Conservation (phyloP, 2,113 vertebrate genomes). For the Rousettus leschenaultii region DNA sequence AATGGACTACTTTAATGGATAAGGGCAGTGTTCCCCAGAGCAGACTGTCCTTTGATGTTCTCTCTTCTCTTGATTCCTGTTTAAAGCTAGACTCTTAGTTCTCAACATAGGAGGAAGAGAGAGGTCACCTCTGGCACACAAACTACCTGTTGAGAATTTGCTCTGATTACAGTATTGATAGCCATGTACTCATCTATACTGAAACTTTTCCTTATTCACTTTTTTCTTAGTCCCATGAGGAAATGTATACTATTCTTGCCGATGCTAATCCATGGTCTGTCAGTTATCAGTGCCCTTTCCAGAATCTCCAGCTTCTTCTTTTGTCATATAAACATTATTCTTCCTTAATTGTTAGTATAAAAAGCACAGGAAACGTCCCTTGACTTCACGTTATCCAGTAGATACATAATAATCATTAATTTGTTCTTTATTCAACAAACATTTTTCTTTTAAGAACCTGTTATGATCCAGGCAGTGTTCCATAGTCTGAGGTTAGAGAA, state of each 20-base stretch:
- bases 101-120: neutral
- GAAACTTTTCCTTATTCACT: neutral
- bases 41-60: neutral
- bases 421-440: neutral
- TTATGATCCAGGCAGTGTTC: neutral
- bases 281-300: neutral
- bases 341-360: neutral
- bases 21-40: neutral
- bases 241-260: neutral
- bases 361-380: neutral
- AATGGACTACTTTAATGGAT: neutral
- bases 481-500: neutral
- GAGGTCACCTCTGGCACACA: neutral
- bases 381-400: neutral
- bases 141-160: neutral
- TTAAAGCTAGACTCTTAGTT: neutral
- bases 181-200: neutral
- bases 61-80: neutral
- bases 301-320: neutral
- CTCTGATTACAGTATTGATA: neutral
- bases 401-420: neutral
- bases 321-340: neutral
- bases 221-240: neutral
- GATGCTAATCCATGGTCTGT: neutral
- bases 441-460: neutral